phyloP scores from a whole-genome alignment of 1,140 invertebrate genomes.

The Mylabris phalerata region DNA sequence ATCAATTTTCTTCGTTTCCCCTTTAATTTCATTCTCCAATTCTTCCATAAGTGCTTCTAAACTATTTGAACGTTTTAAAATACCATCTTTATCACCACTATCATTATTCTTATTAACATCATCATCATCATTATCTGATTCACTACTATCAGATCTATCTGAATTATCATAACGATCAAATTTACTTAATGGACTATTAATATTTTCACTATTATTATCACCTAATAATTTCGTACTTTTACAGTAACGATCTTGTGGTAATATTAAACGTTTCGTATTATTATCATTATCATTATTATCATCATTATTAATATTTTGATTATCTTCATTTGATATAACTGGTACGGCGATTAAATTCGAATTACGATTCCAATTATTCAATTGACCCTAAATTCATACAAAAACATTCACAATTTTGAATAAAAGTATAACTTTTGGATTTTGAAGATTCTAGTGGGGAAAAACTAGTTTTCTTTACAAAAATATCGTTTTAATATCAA shows the following conservation, averaged over 20 bases:
- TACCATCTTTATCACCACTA: conserved; percentile 4
- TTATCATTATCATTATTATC: background rate
- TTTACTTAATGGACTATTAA: conserved; percentile 28
- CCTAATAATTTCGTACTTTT: conserved; percentile 11
- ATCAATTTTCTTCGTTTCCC: conserved; percentile 14
- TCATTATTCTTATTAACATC: conserved; percentile 16
- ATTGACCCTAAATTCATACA: conserved; percentile 27
- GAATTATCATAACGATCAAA: conserved; percentile 39
- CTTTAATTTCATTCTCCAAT: conserved; percentile 40
- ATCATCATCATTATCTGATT: conserved; percentile 30
- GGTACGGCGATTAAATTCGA: conserved; percentile 31
- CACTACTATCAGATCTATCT: conserved; percentile 32
- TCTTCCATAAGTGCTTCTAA: conserved; percentile 41
- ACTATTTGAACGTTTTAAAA: conserved; percentile 32
- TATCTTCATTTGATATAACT: conserved; percentile 16
- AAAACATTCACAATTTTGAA: background rate
- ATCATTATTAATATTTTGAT: too few species aligned
- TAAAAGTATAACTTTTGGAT: background rate
- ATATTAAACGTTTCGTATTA: conserved; percentile 20
- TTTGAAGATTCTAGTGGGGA: too few species aligned
- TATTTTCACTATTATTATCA: conserved; percentile 11
- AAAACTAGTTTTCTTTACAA: too few species aligned
- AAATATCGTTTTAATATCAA: too few species aligned
- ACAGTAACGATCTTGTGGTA: conserved; percentile 34
- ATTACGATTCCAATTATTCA: conserved; percentile 21